These are phyloP conservation scores for Lineus longissimus DNA, from an alignment of 1,140 invertebrate species.

Conservation along the genomic window DNA sequence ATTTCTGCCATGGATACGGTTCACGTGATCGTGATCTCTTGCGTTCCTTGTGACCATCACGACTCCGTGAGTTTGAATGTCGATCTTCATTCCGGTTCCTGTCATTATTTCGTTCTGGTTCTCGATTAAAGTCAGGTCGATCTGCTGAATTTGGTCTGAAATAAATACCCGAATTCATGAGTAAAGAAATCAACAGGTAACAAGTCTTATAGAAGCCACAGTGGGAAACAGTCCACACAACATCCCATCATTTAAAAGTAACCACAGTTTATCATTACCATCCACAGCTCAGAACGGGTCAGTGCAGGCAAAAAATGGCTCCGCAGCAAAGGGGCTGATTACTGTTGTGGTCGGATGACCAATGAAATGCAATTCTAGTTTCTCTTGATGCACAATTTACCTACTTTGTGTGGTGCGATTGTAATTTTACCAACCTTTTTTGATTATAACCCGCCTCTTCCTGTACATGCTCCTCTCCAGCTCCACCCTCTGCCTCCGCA, in stretches of 20 bases:
- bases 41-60: not conserved
- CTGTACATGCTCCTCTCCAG: slow-evolving; percentile 59
- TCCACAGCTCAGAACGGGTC: too few species aligned
- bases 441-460: slow-evolving; percentile 49
- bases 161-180: not conserved
- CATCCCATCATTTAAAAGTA: too few species aligned
- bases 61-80: not conserved
- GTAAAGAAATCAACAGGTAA: not conserved
- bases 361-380: too few species aligned
- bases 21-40: not conserved
- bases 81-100: not conserved
- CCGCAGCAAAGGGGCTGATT: too few species aligned
- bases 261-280: too few species aligned
- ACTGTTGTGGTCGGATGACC: too few species aligned
- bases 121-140: not conserved
- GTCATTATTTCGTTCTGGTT: not conserved
- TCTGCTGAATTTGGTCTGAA: not conserved
- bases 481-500: slow-evolving; percentile 40
- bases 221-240: too few species aligned
- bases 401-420: too few species aligned
- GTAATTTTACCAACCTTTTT: too few species aligned
- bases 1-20: not conserved
- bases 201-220: not conserved
- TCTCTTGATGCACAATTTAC: too few species aligned
- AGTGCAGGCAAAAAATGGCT: too few species aligned